Evolutionary conservation across 2,797 vertebrate species (phyloP), one percentile per base, ranked within the genome.

Genomic region (Silurus aristotelis): DNA sequence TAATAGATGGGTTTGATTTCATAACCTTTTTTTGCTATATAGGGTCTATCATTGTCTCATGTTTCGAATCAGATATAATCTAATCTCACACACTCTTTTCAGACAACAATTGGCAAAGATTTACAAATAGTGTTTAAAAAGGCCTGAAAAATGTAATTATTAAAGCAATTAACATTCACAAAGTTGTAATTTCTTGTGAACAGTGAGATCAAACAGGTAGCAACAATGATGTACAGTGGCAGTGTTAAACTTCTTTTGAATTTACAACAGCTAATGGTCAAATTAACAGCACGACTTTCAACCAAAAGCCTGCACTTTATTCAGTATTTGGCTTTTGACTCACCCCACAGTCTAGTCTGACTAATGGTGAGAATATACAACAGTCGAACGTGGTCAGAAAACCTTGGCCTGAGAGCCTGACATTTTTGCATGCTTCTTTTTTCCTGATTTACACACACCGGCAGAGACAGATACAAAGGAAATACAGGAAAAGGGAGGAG

Each of bases 381-480:
- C 48, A 66, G 46, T 46, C 25, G 27, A 46, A 81, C 27, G 10
- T 63, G 80, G 72, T 27, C 66, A 19, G 66, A 55, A 64, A 6
- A 83, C 55, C 25, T 64, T 55, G 20, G 43, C 60, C 61, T 25
- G 52, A 56, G n/a, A 55, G 20, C 43, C 27, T 71, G 22, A 56
- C 43, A 80, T 27, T 79, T 31, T 31, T 61, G 14, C 9, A 5
- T 1, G 31, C 71, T 83, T 79, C 58, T 70, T 60, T 81, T 80
- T 20, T 46, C 58, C 66, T 83, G 85, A 78, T 71, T 83, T 64
- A 79, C 43, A 83, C 43, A 10, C 20, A 52, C 8, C 5, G 66
- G 15, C 20, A 56, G 66, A 77, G 38, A 63, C 71, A 70, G 52
- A 82, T 43, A 61, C 72, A 17, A 66, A 56, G 67, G 67, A 22